Percentiles rank a stretch among this genome's conserved stretches.
Evolutionary conservation across 2,888 invertebrate species (phyloP).

Genomic region (Dryadula phaetusa): DNA sequence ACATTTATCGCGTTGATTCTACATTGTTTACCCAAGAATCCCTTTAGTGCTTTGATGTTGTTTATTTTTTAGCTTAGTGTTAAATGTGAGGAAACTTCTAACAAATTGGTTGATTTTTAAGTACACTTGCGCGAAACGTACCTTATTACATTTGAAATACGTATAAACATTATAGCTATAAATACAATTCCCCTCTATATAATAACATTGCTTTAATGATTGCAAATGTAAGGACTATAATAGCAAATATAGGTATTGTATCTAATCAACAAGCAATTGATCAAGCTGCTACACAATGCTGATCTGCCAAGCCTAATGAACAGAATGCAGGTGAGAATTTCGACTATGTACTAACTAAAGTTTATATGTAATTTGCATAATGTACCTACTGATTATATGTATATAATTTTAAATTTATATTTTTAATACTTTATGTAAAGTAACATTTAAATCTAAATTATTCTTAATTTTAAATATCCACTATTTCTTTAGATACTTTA

Average conservation of each 20-base stretch:
- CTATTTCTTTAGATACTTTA: background rate
- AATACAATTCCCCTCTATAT: background rate
- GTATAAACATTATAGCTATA: background rate
- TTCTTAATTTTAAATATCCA: background rate
- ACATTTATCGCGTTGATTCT: slow-evolving; percentile 76
- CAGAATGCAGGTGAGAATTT: slow-evolving; percentile 29
- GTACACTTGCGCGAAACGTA: background rate
- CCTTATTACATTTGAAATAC: background rate
- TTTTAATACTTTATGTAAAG: background rate
- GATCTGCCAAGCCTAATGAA: slow-evolving; percentile 25
- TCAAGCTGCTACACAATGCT: slow-evolving; percentile 19
- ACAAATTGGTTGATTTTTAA: slow-evolving; percentile 13
- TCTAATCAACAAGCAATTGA: slow-evolving; percentile 26
- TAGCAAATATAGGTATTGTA: slow-evolving; percentile 13
- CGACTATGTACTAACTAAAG: slow-evolving; percentile 16
- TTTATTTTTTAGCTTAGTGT: slow-evolving; percentile 20
- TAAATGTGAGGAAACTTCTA: slow-evolving; percentile 13
- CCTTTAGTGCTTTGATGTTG: slow-evolving; percentile 50
- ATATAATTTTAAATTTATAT: background rate
- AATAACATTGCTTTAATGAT: slow-evolving; percentile 5
- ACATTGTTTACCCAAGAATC: slow-evolving; percentile 74
- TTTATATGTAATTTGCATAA: slow-evolving; percentile 56
- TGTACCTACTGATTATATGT: slow-evolving; percentile 51
- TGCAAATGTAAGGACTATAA: slow-evolving; percentile 7
- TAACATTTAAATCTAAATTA: too few relatives aligned